phyloP scores from a whole-genome alignment of 2,888 invertebrate species.

The Idaea aversata region DNA sequence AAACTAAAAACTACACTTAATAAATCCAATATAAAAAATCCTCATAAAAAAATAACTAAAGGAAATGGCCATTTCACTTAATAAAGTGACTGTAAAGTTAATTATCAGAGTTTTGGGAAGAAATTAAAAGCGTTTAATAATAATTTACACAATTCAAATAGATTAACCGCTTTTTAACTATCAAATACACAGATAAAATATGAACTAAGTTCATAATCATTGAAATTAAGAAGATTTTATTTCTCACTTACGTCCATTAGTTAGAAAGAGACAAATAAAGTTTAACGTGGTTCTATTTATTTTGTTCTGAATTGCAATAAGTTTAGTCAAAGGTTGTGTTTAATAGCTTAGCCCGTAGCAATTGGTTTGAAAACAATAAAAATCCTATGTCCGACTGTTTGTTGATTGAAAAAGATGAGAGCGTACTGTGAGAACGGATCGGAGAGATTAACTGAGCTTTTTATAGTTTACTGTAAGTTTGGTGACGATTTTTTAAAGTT shows the following conservation, averaged over 20 bases:
- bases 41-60: conserved; percentile 13
- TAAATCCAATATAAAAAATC: not conserved
- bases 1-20: not conserved
- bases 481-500: conserved; percentile 11
- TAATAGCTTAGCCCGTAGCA: conserved; percentile 40
- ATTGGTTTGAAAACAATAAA: conserved; percentile 76
- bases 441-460: conserved; percentile 54
- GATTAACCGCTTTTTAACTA: not conserved
- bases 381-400: conserved; percentile 63
- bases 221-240: not conserved
- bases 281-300: not conserved
- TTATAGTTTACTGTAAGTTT: conserved; percentile 45
- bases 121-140: conserved; percentile 37
- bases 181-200: not conserved
- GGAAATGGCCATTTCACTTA: conserved; percentile 53
- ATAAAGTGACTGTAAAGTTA: conserved; percentile 74
- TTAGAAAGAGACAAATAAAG: not conserved
- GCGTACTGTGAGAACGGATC: conserved; percentile 62
- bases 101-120: conserved; percentile 57
- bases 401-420: conserved; percentile 78
- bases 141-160: not conserved
- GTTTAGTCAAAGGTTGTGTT: not conserved
- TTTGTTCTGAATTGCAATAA: not conserved
- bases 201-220: not conserved
- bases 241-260: not conserved